Evolutionary conservation across 2,888 invertebrate species (phyloP), one percentile per base, ranked within the genome.

Genomic region (Eulithis testata): DNA sequence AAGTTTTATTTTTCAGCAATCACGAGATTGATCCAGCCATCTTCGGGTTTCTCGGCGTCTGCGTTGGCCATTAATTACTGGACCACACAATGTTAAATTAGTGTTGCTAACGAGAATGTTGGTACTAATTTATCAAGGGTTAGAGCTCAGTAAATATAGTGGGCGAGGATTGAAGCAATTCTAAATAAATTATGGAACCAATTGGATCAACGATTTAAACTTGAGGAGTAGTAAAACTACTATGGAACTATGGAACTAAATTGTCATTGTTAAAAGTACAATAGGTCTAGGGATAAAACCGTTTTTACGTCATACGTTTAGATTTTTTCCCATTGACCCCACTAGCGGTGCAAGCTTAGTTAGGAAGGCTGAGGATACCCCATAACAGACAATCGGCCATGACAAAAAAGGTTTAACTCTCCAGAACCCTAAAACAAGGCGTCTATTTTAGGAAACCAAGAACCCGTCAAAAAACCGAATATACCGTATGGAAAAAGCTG

Each of bases 51-150:
- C 12, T 37, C 7, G 56, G 37, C 53, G 61, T 50, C 61, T 66
- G 62, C 14, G 53, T 50, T 54, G 59, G 47, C 50, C 68, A 69
- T 68, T 71, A 68, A 71, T 73, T 73, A 68, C 57, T 66, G 63
- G 57, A 70, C 63, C 71, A 52, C 69, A 63, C 65, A 62, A 65
- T 69, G 71, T 50, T 68, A 56, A 71, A 73, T 69, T 69, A 66
- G 59, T 66, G 62, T 57, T 55, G 59, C 67, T 67, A 65, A 63
- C 63, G 59, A 53, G 65, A 55, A 63, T 67, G 70, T 63, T 63
- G 66, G 56, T 69, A 64, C 64, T 63, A 67, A 70, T 69, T 66
- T 60, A 67, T 72, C 65, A 64, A 63, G 63, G 56, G 63, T 66
- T 66, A 60, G 62, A 54, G 37, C 2, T 37, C 37, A 54, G 45